Evolutionary conservation across 2,888 invertebrate genomes (phyloP).

Genomic region (Aphidoletes aphidimyza): DNA sequence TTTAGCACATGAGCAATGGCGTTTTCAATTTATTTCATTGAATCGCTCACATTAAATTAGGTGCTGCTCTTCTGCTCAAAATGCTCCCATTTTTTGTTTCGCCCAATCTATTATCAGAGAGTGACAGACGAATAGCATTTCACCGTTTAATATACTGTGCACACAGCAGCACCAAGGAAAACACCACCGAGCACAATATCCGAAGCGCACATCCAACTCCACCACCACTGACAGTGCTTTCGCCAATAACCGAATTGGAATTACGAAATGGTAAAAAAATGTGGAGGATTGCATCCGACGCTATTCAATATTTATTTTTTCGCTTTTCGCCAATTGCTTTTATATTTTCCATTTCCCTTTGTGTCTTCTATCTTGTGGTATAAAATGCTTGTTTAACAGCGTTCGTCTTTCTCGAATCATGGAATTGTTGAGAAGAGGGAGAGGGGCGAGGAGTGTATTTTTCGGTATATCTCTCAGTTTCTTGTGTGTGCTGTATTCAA

Average conservation of each 20-base stretch:
- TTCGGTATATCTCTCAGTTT: background rate
- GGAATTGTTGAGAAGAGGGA: no score
- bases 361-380: background rate
- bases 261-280: background rate
- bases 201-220: constrained; percentile 17
- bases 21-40: background rate
- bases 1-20: background rate
- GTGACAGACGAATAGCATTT: constrained; percentile 24
- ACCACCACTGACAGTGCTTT: no score
- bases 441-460: no score
- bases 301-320: constrained; percentile 43
- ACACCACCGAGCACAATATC: background rate
- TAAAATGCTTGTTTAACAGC: constrained; percentile 4
- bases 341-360: constrained; percentile 40
- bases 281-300: constrained; percentile 29
- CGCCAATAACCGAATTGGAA: background rate
- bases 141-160: background rate
- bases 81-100: constrained; percentile 31
- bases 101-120: constrained; percentile 28
- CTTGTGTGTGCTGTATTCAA: background rate
- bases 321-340: constrained; percentile 43
- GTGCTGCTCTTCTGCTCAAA: background rate
- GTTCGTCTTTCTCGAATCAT: background rate
- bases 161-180: constrained; percentile 2
- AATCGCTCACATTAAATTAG: background rate